Evolutionary conservation across 2,888 invertebrate species (phyloP), one percentile per base, ranked within the genome.

Genomic region (Tetropium fuscum): DNA sequence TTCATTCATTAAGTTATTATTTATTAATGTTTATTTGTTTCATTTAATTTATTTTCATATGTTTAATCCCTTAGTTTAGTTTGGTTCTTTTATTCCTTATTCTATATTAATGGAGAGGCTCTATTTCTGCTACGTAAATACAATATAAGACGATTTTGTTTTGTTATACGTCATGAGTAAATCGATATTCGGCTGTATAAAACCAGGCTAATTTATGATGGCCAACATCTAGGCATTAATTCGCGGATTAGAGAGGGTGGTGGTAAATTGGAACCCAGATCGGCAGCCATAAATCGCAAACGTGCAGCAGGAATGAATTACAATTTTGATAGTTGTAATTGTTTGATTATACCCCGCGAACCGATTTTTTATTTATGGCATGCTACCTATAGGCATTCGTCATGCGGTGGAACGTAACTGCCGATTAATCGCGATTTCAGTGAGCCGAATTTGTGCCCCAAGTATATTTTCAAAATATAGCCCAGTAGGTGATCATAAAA

Each of bases 281-380:
- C 61, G 53, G 60, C 55, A 43, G 49, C 63, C 53, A 60, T 56
- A 60, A 60, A 65, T 64, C 43, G 68, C 69, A 64, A 58, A 76
- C 76, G 75, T 76, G 77, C 68, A 74, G 71, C 68, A 68, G 68
- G 71, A 75, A 78, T 75, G 75, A 78, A 79, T 78, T 77, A 77
- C 76, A 71, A 74, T 73, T 74, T 74, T 73, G 76, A 76, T 76
- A 71, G 76, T 72, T 74, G 72, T 77, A 78, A 78, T 78, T 77
- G 76, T 78, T 78, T 76, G 75, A 74, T 75, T 74, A 74, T 76
- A 72, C 72, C 69, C 69, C 71, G 71, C 71, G 68, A 71, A 71
- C 70, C 36, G 36, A 16, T 45, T 53, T 58, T 53, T 58, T 47
- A 58, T 58, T 53, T 53, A 58, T 49, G 22, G 10, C 48, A 15